A percentile compares a stretch with the other conserved stretches of the same genome.
These are phyloP conservation scores for Lasioglossum vierecki DNA, from an alignment of 2,888 invertebrate species.

Conservation along the genomic window DNA sequence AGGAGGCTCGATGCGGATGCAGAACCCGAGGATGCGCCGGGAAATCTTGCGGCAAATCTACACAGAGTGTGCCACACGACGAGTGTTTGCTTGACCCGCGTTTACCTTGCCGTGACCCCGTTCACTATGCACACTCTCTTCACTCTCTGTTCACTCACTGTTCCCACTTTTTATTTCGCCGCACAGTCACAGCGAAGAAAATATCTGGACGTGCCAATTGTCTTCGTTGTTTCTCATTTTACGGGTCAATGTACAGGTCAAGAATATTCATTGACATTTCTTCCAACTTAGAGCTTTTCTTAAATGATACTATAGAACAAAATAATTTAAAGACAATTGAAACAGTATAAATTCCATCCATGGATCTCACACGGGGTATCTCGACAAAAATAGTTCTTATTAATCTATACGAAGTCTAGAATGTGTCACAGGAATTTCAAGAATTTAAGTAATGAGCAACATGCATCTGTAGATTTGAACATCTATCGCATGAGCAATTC, in stretches of 20 bases:
- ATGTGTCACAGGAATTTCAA: background rate
- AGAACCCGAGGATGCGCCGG: background rate
- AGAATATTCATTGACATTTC: background rate
- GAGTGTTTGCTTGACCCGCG: constrained; percentile 7
- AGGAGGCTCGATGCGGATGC: background rate
- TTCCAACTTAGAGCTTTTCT: background rate
- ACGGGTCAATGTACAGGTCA: background rate
- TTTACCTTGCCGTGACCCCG: background rate
- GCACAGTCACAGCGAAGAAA: background rate
- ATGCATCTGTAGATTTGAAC: no score
- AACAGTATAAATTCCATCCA: no score
- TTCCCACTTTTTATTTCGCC: background rate
- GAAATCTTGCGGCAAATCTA: constrained; percentile 18
- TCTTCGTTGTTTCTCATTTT: background rate
- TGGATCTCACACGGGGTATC: no score
- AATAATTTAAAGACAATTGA: no score
- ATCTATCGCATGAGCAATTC: no score
- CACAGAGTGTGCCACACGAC: background rate
- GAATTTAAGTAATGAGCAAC: no score
- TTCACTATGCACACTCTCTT: background rate
- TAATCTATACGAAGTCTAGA: background rate
- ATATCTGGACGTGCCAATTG: background rate
- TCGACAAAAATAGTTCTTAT: background rate
- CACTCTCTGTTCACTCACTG: background rate
- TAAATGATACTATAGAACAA: background rate